Evolutionary conservation across 2,888 invertebrate genomes (phyloP).

Genomic region (Bruchidius siliquastri): DNA sequence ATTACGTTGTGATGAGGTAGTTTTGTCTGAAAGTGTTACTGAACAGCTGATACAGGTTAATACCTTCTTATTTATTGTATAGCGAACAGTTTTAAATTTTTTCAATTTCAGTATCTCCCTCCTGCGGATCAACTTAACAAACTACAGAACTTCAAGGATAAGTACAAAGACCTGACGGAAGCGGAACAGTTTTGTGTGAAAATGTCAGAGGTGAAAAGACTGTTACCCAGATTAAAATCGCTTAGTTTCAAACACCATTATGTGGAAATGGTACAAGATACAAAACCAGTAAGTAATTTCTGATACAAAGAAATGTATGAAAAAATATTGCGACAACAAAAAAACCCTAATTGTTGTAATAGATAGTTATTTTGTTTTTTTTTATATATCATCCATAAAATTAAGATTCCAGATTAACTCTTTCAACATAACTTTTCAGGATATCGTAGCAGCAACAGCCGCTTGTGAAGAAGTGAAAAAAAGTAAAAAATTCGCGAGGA

Average conservation of each 20-base stretch:
- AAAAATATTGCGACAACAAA: no score
- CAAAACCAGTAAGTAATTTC: slow-evolving; percentile 69
- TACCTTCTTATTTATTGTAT: neutral
- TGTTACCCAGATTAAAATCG: slow-evolving; percentile 81
- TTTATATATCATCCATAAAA: no score
- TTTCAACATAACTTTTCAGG: slow-evolving; percentile 50
- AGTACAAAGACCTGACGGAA: slow-evolving; percentile 77
- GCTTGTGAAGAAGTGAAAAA: slow-evolving; percentile 91
- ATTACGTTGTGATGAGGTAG: slow-evolving; percentile 78
- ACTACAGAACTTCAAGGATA: slow-evolving; percentile 72
- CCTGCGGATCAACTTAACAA: slow-evolving; percentile 85
- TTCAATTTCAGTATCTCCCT: slow-evolving; percentile 70
- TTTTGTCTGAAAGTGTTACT: slow-evolving; percentile 79
- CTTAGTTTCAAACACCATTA: slow-evolving; percentile 86
- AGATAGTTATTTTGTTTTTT: no score
- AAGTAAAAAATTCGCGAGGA: slow-evolving; percentile 84
- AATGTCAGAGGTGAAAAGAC: slow-evolving; percentile 81
- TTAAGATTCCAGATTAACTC: slow-evolving; percentile 7
- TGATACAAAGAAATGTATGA: no score
- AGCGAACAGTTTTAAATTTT: neutral
- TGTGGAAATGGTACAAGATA: slow-evolving; percentile 77
- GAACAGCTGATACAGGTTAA: slow-evolving; percentile 77
- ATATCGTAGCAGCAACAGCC: slow-evolving; percentile 90
- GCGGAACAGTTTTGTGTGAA: slow-evolving; percentile 94
- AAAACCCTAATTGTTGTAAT: no score